phyloP scores from a whole-genome alignment of 2,888 invertebrate genomes.

The Phengaris alcon region DNA sequence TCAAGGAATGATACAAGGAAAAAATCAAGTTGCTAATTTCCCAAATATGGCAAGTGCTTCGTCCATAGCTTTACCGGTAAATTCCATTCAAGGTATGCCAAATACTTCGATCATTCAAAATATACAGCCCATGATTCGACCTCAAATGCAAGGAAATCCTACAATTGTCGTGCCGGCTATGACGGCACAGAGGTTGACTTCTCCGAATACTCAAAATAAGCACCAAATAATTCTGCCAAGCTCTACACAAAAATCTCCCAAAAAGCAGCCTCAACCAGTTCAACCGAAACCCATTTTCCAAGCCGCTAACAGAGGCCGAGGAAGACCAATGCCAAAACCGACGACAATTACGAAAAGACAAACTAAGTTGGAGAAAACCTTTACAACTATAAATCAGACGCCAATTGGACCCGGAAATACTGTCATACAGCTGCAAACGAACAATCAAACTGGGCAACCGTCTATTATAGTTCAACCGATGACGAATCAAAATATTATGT shows the following conservation, averaged over 20 bases:
- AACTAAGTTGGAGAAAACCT: slow-evolving; percentile 73
- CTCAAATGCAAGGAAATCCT: slow-evolving; percentile 70
- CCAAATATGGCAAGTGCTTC: slow-evolving; percentile 75
- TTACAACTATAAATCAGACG: slow-evolving; percentile 70
- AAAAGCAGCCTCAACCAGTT: slow-evolving; percentile 68
- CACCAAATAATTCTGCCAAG: slow-evolving; percentile 70
- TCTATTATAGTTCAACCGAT: slow-evolving; percentile 85
- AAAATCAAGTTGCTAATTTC: slow-evolving; percentile 68
- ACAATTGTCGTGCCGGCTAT: slow-evolving; percentile 72
- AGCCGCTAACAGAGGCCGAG: slow-evolving; percentile 64
- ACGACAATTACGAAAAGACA: slow-evolving; percentile 70
- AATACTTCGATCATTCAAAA: slow-evolving; percentile 71
- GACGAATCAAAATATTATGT: slow-evolving; percentile 79
- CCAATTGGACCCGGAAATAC: slow-evolving; percentile 70
- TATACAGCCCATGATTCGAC: slow-evolving; percentile 74
- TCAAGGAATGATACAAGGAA: slow-evolving; percentile 69
- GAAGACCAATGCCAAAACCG: slow-evolving; percentile 71
- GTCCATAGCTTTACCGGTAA: slow-evolving; percentile 72
- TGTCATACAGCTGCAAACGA: slow-evolving; percentile 79
- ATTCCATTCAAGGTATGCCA: slow-evolving; percentile 73
- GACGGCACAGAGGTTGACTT: slow-evolving; percentile 66
- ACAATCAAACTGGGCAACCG: slow-evolving; percentile 78
- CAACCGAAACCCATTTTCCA: slow-evolving; percentile 76
- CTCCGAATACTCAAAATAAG: slow-evolving; percentile 69
- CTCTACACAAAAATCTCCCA: slow-evolving; percentile 69